These are phyloP conservation scores for Ophiothrix spiculata DNA, from an alignment of 35 echinoderm and acorn worm species.

Conservation along the genomic window DNA sequence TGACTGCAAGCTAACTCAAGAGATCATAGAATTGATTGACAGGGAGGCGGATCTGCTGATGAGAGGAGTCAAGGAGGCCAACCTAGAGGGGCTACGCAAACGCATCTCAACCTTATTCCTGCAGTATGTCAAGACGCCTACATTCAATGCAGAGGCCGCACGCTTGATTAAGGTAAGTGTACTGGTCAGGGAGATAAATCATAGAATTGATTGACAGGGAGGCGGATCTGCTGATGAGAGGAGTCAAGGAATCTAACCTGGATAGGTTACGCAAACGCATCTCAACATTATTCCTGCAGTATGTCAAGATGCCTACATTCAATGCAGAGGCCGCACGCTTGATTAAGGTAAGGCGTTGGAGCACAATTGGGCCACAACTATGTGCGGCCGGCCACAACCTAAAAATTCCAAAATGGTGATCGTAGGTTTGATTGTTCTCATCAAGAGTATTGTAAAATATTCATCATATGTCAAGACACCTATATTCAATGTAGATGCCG, in stretches of 20 bases:
- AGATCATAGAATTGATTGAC: constrained; percentile 94
- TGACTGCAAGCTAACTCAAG: constrained; percentile 96
- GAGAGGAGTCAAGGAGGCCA: constrained; percentile 82
- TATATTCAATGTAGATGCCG: constrained; percentile 91
- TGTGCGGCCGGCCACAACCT: no score
- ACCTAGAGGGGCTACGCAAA: constrained; percentile 88
- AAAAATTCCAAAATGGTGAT: no score
- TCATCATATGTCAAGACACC: constrained; percentile 90
- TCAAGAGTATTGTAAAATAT: no score
- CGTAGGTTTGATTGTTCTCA: no score
- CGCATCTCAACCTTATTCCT: constrained; percentile 86
- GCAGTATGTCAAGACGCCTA: constrained; percentile 91
- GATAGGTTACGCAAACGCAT: constrained; percentile 84
- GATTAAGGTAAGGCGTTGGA: constrained; percentile 96
- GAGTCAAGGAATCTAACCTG: constrained; percentile 77
- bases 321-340: constrained; percentile 92
- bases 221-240: constrained; percentile 94
- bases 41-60: constrained; percentile 92
- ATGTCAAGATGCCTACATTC: constrained; percentile 87
- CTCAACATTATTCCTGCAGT: constrained; percentile 94
- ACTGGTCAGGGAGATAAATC: no score
- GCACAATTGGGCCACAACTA: no score
- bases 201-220: constrained; percentile 93
- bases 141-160: constrained; percentile 89
- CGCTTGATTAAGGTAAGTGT: constrained; percentile 96